These are phyloP conservation scores for Triplophysa yarkandensis DNA, from an alignment of 2,797 vertebrate genomes.

Conservation along the genomic window DNA sequence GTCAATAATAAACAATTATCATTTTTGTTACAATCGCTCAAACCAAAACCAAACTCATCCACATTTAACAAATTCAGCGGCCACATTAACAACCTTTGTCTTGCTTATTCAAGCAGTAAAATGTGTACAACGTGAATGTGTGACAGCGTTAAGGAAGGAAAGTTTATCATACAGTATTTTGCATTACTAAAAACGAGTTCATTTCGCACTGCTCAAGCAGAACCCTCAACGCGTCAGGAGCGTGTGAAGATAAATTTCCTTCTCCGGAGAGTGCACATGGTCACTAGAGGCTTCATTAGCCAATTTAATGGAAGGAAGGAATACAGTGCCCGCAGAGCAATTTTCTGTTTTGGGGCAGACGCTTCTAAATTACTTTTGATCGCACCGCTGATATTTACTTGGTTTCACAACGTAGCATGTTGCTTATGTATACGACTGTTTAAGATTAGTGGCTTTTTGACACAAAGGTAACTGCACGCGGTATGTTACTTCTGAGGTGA, in stretches of 20 bases:
- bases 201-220: constrained; percentile 10
- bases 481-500: neutral
- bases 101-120: neutral
- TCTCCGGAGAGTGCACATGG: constrained; percentile 34
- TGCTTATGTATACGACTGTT: neutral
- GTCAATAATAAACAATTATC: too few relatives aligned
- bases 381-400: neutral
- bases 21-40: too few relatives aligned
- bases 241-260: constrained; percentile 45
- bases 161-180: constrained; percentile 36
- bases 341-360: neutral
- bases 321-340: constrained; percentile 15
- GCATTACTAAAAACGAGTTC: constrained; percentile 23
- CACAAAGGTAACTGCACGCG: neutral
- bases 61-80: neutral
- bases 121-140: constrained; percentile 24
- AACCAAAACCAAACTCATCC: neutral
- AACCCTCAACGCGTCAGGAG: constrained; percentile 24
- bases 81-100: neutral
- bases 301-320: constrained; percentile 48
- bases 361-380: neutral
- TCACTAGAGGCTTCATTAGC: constrained; percentile 53
- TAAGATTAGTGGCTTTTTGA: neutral
- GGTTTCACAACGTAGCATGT: neutral
- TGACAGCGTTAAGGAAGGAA: constrained; percentile 5